Base-by-base conservation (phyloP, 2,888 invertebrate genomes). In the Bibio marci region DNA sequence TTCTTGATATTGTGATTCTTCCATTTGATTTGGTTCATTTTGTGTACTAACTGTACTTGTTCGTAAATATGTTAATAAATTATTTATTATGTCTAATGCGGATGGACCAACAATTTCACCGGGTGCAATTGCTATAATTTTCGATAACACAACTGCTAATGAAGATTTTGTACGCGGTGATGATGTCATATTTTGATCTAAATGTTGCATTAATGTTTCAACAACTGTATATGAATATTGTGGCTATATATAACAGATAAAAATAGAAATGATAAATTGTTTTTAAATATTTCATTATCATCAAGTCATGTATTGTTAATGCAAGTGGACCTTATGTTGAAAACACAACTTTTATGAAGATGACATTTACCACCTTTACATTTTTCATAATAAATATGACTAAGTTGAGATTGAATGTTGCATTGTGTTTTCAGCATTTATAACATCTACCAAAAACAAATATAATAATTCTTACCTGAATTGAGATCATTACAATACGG, bases 151-250 rank as follows among this genome's bases (percentile, higher is more conserved):
- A 47, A 87, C 81, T 8, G 95, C 94, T 45, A 98, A 80, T 42
- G 91, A 91, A 6, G 92, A 91, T 39, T 95, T 74, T 13, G 62
- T 64, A 41, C 57, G 57, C 1, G 70, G 67, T 41, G 67, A 68
- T 3, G 70, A 69, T 51, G 70, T 68, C 14, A 66, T 62, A 47
- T 69, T 70, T 42, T 52, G 54, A 58, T 95, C 92, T 49, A 94
- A 66, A 62, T 94, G 92, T 43, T 77, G 75, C 82, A 98, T 92
- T 45, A 98, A 63, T n/a, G 87, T 82, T 65, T 97, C 95, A 39
- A 98, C 90, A 12, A 97, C 95, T 33, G 92, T 87, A 62, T 95
- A 95, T 15, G 94, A 91, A 66, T 97, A 94, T 64, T 97, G 95
- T 18, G 91, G 88, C 80, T 22, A 8, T 22, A 8, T 22, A 22